Evolutionary conservation across 92 coral and sea anemone species (phyloP), one percentile per base, ranked within the genome.

Genomic region (Porites evermanni): DNA sequence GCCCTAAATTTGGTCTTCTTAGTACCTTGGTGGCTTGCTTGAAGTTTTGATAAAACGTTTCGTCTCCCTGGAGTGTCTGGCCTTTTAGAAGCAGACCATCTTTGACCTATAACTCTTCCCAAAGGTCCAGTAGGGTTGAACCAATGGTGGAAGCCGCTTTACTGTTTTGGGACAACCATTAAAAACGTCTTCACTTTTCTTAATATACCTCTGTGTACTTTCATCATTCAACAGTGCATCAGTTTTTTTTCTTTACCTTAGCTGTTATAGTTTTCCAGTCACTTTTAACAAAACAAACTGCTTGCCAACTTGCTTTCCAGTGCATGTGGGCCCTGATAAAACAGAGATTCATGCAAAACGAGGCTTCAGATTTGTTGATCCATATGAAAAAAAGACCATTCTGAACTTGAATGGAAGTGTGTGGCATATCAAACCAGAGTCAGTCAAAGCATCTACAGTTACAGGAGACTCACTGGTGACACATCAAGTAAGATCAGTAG

Each of bases 311-410:
- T 66, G 38, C 5, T 38, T 80, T 74, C 26, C 92, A 97, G 99
- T 95, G 65, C 93, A 95, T 64, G 74, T 97, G 32, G 94, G 94
- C 67, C 84, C 95, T 83, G 90, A 81, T 70, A 81, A 88, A n/a
- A 95, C 98, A n/a, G 72, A 91, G 69, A 87, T 95, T 20, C 74
- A 82, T 44, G 96, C 95, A 16, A 93, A 89, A 64, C 89, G 85
- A 19, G 99, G 99, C 44, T 94, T 95, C 87, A 86, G 96, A 81
- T 95, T 97, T 75, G 98, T 95, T 72, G 98, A 96, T 52, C 96
- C 99, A 16, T 94, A 90, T 71, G 92, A 81, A 44, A 86, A 95
- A 89, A 95, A 97, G 80, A 96, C 98, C 38, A 67, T 95, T 23
- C 88, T 97, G 10, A 90, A 89, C 58, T 95, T 97, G 80, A 90